Evolutionary conservation across 2,797 vertebrate genomes (phyloP).

Genomic region (Crypturellus tataupa): DNA sequence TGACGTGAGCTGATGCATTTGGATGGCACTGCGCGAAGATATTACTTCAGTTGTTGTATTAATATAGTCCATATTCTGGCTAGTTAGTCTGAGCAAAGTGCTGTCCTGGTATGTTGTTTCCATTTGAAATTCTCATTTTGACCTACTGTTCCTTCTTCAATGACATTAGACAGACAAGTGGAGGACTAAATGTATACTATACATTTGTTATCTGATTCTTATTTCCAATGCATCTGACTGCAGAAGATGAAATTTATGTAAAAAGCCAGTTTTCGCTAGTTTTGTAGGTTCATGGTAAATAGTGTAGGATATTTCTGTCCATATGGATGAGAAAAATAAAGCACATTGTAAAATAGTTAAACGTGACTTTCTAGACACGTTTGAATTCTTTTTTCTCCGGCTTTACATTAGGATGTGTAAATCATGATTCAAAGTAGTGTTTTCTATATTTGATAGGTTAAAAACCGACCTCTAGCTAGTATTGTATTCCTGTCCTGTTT

Average conservation of each 20-base stretch:
- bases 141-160: not conserved
- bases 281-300: not conserved
- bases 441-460: constrained; percentile 2
- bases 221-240: not conserved
- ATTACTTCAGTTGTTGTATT: not conserved
- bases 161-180: not conserved
- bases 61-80: not conserved
- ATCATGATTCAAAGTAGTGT: constrained; percentile 21
- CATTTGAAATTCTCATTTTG: not conserved
- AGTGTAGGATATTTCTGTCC: not conserved
- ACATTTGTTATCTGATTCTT: not conserved
- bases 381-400: constrained; percentile 26
- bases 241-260: not conserved
- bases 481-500: constrained; percentile 32
- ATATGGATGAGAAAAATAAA: not conserved
- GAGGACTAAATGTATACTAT: not conserved
- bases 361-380: not conserved
- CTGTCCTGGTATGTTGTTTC: not conserved
- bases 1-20: not conserved
- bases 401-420: not conserved
- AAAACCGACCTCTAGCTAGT: not conserved
- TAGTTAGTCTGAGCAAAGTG: not conserved
- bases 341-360: not conserved
- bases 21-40: not conserved
- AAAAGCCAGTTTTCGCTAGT: not conserved